A percentile compares a stretch with the other conserved stretches of the same genome.
These are phyloP conservation scores for Pandemis corylana DNA, from an alignment of 2,888 invertebrate genomes.

Conservation along the genomic window DNA sequence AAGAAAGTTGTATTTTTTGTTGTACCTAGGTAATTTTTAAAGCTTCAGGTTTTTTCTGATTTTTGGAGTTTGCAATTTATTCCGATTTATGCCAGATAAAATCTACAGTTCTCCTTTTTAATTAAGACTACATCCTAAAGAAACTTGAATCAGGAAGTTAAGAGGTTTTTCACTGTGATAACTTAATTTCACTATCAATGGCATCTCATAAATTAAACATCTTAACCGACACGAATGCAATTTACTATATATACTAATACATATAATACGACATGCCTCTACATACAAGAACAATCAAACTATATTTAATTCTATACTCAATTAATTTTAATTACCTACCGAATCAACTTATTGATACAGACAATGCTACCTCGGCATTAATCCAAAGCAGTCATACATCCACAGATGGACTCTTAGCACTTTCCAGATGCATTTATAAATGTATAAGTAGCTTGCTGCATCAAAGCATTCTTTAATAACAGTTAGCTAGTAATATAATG, in stretches of 20 bases:
- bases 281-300: neutral
- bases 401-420: constrained; percentile 2
- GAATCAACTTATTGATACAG: neutral
- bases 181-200: too few species aligned
- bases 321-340: neutral
- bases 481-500: too few species aligned
- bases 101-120: too few species aligned
- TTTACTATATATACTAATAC: neutral
- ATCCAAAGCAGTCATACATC: constrained; percentile 18
- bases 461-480: constrained; percentile 1
- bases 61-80: too few species aligned
- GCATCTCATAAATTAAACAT: too few species aligned
- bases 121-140: too few species aligned
- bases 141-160: too few species aligned
- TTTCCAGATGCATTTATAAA: constrained; percentile 40
- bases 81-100: too few species aligned
- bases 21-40: neutral
- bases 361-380: constrained; percentile 10
- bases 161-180: too few species aligned
- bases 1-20: neutral
- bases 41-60: too few species aligned
- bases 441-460: constrained; percentile 26
- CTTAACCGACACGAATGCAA: too few species aligned
- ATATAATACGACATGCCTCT: neutral
- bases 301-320: too few species aligned